phyloP scores from a whole-genome alignment of 2,888 invertebrate genomes.

The Amblyteles armatorius region DNA sequence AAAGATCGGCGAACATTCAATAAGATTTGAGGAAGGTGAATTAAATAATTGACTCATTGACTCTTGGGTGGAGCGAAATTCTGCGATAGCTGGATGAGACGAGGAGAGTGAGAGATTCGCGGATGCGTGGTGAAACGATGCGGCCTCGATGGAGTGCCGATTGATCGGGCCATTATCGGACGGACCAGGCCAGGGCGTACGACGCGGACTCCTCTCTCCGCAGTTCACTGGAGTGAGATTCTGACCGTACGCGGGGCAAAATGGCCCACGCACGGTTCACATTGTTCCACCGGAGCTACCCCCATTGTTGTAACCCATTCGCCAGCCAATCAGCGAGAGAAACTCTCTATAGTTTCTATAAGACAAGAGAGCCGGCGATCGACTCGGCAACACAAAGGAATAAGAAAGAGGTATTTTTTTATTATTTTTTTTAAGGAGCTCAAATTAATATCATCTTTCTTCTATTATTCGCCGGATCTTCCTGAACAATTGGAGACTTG shows the following conservation, averaged over 20 bases:
- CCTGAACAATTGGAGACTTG: not conserved
- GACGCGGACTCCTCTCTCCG: slow-evolving; percentile 32
- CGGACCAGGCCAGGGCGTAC: slow-evolving; percentile 53
- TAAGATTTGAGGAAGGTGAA: slow-evolving; percentile 56
- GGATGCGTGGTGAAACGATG: slow-evolving; percentile 47
- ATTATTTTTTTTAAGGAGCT: slow-evolving; percentile 36
- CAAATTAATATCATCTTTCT: slow-evolving; percentile 59
- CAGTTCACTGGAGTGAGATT: slow-evolving; percentile 33
- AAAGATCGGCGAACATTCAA: slow-evolving; percentile 52
- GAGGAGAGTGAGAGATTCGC: slow-evolving; percentile 22
- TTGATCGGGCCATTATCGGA: slow-evolving; percentile 70
- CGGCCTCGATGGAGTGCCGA: slow-evolving; percentile 52
- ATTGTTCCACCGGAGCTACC: slow-evolving; percentile 58
- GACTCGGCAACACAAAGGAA: slow-evolving; percentile 45
- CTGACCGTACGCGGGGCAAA: slow-evolving; percentile 53
- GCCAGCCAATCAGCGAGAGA: slow-evolving; percentile 49
- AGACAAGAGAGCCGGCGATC: slow-evolving; percentile 26
- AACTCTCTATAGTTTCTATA: slow-evolving; percentile 50
- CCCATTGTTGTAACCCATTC: slow-evolving; percentile 58
- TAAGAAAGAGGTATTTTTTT: slow-evolving; percentile 32
- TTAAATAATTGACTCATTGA: slow-evolving; percentile 55
- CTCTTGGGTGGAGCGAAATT: not conserved
- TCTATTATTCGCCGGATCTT: slow-evolving; percentile 23
- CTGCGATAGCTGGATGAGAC: not conserved
- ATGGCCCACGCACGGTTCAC: slow-evolving; percentile 23